phyloP scores from a whole-genome alignment of 2,113 vertebrate species.

The Vombatus ursinus region DNA sequence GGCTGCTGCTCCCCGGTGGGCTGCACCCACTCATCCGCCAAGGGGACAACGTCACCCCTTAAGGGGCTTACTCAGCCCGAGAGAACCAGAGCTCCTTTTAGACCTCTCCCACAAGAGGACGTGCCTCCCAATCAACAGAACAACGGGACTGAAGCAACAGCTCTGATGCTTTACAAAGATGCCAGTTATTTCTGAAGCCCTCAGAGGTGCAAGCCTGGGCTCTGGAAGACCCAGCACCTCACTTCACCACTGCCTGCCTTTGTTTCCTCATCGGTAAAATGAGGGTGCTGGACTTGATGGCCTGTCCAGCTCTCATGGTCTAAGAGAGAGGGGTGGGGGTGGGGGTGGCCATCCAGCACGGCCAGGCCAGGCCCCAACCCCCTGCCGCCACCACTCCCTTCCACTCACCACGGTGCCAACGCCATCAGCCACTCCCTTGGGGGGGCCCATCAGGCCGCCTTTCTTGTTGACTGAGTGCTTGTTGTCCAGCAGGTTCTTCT shows the following conservation, averaged over 20 bases:
- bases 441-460: conserved; percentile 85
- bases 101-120: too few relatives aligned
- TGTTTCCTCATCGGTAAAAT: not conserved
- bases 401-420: conserved; percentile 75
- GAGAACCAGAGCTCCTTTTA: too few relatives aligned
- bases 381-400: not conserved
- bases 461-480: conserved; percentile 89
- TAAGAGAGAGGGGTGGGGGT: not conserved
- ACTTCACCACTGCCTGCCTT: not conserved
- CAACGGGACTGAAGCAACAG: too few relatives aligned
- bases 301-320: not conserved
- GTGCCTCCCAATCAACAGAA: too few relatives aligned
- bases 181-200: not conserved
- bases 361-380: not conserved
- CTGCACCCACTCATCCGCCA: too few relatives aligned
- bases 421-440: conserved; percentile 84
- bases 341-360: not conserved
- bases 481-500: conserved; percentile 95
- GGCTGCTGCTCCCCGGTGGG: too few relatives aligned
- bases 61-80: too few relatives aligned
- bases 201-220: too few relatives aligned
- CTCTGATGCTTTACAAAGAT: too few relatives aligned
- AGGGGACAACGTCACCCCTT: too few relatives aligned
- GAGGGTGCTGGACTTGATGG: not conserved
- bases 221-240: not conserved